Evolutionary conservation across 2,888 invertebrate species (phyloP).

Genomic region (Mesopsocus fuscifrons): DNA sequence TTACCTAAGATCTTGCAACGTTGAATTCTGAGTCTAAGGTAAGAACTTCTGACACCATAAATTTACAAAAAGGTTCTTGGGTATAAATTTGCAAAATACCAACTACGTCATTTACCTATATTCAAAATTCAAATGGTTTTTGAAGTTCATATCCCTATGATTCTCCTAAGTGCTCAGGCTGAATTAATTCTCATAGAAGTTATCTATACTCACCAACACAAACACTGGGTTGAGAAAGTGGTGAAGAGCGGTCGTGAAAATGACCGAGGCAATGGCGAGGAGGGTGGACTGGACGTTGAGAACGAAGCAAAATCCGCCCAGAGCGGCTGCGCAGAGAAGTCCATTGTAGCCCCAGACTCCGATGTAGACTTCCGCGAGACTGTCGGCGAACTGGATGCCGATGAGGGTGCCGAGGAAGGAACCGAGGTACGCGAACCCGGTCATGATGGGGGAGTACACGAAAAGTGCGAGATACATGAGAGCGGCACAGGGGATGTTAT

Average conservation of each 20-base stretch:
- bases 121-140: too few relatives aligned
- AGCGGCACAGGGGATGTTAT: constrained; percentile 23
- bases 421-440: constrained; percentile 24
- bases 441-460: constrained; percentile 26
- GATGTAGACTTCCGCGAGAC: constrained; percentile 20
- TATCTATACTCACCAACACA: constrained; percentile 19
- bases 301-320: constrained; percentile 25
- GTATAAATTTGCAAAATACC: too few relatives aligned
- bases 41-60: too few relatives aligned
- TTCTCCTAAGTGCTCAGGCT: too few relatives aligned
- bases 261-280: constrained; percentile 21
- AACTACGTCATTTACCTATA: too few relatives aligned
- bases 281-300: constrained; percentile 23
- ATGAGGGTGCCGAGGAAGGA: constrained; percentile 23
- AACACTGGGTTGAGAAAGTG: constrained; percentile 21
- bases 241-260: constrained; percentile 24
- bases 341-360: constrained; percentile 29
- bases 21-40: too few relatives aligned
- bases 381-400: constrained; percentile 20
- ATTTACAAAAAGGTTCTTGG: too few relatives aligned
- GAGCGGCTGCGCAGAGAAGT: constrained; percentile 23
- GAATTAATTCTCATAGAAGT: too few relatives aligned
- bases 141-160: too few relatives aligned
- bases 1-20: too few relatives aligned
- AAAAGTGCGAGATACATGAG: constrained; percentile 24